Evolutionary conservation across 2,888 invertebrate genomes (phyloP).

Genomic region (Cheilosia soror): DNA sequence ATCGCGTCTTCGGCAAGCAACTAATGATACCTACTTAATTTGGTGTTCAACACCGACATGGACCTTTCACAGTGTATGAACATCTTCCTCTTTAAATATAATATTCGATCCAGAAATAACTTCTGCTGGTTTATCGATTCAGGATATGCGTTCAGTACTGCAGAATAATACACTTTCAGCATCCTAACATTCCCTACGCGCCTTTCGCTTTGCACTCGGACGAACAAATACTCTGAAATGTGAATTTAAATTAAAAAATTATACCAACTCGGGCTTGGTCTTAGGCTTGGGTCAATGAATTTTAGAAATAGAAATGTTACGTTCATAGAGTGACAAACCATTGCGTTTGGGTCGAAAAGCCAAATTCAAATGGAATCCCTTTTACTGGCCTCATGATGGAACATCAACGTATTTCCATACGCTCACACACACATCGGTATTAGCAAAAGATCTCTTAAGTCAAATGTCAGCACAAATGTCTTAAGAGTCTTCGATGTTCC

Average conservation of each 20-base stretch:
- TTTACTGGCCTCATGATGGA: conserved; percentile 5
- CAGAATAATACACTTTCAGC: no score
- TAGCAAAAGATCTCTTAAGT: conserved; percentile 51
- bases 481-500: conserved; percentile 32
- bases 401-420: conserved; percentile 46
- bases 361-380: neutral
- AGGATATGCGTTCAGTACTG: no score
- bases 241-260: conserved; percentile 57
- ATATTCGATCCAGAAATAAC: no score
- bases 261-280: conserved; percentile 21
- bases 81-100: no score
- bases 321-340: conserved; percentile 17
- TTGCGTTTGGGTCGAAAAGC: neutral
- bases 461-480: conserved; percentile 59
- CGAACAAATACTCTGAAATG: neutral
- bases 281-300: neutral
- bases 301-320: conserved; percentile 6
- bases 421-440: conserved; percentile 4
- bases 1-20: no score
- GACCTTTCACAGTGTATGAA: no score
- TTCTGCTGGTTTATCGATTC: no score
- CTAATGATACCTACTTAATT: no score
- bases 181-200: neutral
- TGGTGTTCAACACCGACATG: no score
- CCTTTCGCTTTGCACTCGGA: neutral